Evolutionary conservation across 2,797 vertebrate genomes (phyloP).

Genomic region (Pangasius mekongensis): DNA sequence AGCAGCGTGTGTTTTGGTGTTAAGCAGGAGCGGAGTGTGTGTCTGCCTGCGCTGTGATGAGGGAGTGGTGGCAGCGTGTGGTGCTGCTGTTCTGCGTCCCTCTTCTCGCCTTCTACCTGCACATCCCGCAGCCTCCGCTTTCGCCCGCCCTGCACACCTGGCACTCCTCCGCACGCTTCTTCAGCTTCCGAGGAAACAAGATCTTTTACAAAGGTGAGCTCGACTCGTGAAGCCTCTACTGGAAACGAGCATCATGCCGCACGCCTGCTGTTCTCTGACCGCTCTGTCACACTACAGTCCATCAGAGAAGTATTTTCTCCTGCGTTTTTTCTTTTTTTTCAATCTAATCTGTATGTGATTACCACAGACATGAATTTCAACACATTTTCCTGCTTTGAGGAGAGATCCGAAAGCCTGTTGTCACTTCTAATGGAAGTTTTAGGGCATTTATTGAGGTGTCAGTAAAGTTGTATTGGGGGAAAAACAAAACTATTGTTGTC

Average conservation of each 20-base stretch:
- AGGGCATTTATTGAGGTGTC: background rate
- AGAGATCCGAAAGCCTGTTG: background rate
- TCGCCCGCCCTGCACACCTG: slow-evolving; percentile 87
- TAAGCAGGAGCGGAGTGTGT: slow-evolving; percentile 35
- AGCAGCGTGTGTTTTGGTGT: background rate
- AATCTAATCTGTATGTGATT: background rate
- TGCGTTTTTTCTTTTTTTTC: background rate
- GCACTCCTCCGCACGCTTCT: slow-evolving; percentile 79
- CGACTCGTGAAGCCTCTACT: background rate
- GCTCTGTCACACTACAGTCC: background rate
- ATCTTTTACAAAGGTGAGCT: slow-evolving; percentile 90
- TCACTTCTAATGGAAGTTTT: background rate
- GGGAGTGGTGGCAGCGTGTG: slow-evolving; percentile 93
- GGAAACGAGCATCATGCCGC: background rate
- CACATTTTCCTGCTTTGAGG: background rate
- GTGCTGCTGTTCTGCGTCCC: slow-evolving; percentile 81
- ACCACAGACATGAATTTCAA: background rate
- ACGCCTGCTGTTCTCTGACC: background rate
- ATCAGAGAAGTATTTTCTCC: background rate
- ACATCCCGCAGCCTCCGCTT: slow-evolving; percentile 87
- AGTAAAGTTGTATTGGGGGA: background rate
- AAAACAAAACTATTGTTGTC: background rate
- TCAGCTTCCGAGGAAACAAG: slow-evolving; percentile 81
- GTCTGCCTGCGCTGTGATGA: slow-evolving; percentile 76
- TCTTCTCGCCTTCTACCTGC: slow-evolving; percentile 88